phyloP scores from a whole-genome alignment of 2,888 invertebrate species.

The Pseudococcus longispinus region DNA sequence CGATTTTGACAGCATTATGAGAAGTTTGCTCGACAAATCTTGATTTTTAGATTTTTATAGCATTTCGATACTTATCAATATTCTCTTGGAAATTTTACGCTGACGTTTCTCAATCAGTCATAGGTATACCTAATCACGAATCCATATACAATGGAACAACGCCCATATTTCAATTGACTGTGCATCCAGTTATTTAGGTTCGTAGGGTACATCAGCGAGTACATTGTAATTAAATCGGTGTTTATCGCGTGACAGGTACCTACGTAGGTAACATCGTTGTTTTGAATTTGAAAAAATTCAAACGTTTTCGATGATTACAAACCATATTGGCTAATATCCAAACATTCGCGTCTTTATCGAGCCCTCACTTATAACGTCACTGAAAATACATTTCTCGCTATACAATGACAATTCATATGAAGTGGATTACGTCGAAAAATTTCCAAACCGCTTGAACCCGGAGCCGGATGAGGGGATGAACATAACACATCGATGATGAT shows the following conservation, averaged over 20 bases:
- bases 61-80: conserved; percentile 2
- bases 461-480: conserved; percentile 28
- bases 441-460: conserved; percentile 24
- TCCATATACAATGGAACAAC: background rate
- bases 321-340: background rate
- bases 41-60: background rate
- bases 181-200: background rate
- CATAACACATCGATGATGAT: background rate
- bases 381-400: background rate
- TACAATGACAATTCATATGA: conserved; percentile 5
- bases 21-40: background rate
- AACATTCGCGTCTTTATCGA: background rate
- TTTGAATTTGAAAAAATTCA: background rate
- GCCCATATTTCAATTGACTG: conserved; percentile 7
- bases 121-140: conserved; percentile 3
- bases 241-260: background rate
- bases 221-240: background rate
- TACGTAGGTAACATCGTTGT: background rate
- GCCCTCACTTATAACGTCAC: background rate
- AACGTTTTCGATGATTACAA: background rate
- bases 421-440: conserved; percentile 34
- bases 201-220: background rate
- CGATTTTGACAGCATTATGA: background rate
- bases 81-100: background rate
- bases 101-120: background rate